Conservation (phyloP, 1,140 invertebrate species). For the Penaeus japonicus region DNA sequence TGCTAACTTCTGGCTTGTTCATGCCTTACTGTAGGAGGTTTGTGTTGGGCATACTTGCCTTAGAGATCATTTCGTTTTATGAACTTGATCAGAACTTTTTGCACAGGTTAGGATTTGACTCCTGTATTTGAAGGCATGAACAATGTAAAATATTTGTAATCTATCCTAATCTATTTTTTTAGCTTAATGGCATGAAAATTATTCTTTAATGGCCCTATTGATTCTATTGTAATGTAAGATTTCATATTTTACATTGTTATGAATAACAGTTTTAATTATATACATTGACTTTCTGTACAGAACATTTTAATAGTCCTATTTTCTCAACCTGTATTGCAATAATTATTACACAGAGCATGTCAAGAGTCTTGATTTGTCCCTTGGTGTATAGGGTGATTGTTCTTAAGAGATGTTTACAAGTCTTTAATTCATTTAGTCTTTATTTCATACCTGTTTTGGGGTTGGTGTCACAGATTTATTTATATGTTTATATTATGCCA, state of each 20-base stretch:
- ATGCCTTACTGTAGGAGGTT: constrained; percentile 9
- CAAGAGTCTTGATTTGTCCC: constrained; percentile 43
- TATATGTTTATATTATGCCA: constrained; percentile 21
- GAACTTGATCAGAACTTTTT: constrained; percentile 46
- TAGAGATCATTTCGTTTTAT: constrained; percentile 42
- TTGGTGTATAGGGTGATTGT: constrained; percentile 30
- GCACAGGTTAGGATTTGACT: constrained; percentile 18
- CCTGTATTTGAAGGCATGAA: constrained; percentile 38
- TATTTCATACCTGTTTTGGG: constrained; percentile 21
- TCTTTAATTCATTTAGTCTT: constrained; percentile 8
- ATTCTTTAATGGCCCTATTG: constrained; percentile 57
- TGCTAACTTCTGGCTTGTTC: constrained; percentile 27
- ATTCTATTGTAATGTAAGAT: constrained; percentile 56
- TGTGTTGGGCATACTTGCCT: constrained; percentile 20
- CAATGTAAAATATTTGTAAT: constrained; percentile 55
- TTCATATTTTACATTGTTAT: constrained; percentile 58
- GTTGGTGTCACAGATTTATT: constrained; percentile 26
- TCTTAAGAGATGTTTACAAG: constrained; percentile 17
- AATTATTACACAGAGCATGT: constrained; percentile 46
- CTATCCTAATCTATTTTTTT: constrained; percentile 50
- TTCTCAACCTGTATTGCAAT: constrained; percentile 48
- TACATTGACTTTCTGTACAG: constrained; percentile 56
- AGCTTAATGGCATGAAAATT: constrained; percentile 56
- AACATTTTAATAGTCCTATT: constrained; percentile 57
- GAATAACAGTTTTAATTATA: constrained; percentile 58